These are phyloP conservation scores for Pogonus chalceus DNA, from an alignment of 1,140 invertebrate species.

Conservation along the genomic window DNA sequence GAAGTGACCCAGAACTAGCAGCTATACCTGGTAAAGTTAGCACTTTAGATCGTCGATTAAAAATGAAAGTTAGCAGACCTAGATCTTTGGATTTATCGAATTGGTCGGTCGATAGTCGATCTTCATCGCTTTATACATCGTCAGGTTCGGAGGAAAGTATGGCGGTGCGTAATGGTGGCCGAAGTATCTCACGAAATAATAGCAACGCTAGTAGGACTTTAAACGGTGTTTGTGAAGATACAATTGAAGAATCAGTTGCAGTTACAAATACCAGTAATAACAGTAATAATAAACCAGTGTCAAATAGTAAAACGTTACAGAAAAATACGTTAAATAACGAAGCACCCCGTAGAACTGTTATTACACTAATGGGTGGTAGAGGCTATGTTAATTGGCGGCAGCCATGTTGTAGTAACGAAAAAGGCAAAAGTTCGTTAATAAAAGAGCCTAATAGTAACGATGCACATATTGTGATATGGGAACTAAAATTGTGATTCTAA, in stretches of 20 bases:
- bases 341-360: slow-evolving; percentile 59
- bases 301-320: slow-evolving; percentile 26
- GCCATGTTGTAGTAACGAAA: slow-evolving; percentile 46
- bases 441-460: slow-evolving; percentile 60
- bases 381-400: slow-evolving; percentile 79
- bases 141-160: slow-evolving; percentile 74
- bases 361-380: slow-evolving; percentile 76
- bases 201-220: slow-evolving; percentile 50
- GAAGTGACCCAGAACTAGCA: slow-evolving; percentile 72
- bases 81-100: slow-evolving; percentile 74
- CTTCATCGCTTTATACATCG: slow-evolving; percentile 68
- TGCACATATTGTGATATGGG: slow-evolving; percentile 81
- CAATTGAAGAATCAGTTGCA: slow-evolving; percentile 14
- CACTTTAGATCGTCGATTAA: slow-evolving; percentile 64
- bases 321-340: slow-evolving; percentile 37
- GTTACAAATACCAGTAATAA: slow-evolving; percentile 21
- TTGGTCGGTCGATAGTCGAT: slow-evolving; percentile 78
- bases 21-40: slow-evolving; percentile 70
- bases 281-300: slow-evolving; percentile 22
- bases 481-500: slow-evolving; percentile 69
- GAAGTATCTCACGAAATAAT: slow-evolving; percentile 57
- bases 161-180: slow-evolving; percentile 47
- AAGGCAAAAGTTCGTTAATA: slow-evolving; percentile 32
- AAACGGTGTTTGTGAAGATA: slow-evolving; percentile 24
- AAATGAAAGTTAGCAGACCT: slow-evolving; percentile 69